Evolutionary conservation across 2,888 invertebrate genomes (phyloP).

Genomic region (Sarcophaga caerulescens): DNA sequence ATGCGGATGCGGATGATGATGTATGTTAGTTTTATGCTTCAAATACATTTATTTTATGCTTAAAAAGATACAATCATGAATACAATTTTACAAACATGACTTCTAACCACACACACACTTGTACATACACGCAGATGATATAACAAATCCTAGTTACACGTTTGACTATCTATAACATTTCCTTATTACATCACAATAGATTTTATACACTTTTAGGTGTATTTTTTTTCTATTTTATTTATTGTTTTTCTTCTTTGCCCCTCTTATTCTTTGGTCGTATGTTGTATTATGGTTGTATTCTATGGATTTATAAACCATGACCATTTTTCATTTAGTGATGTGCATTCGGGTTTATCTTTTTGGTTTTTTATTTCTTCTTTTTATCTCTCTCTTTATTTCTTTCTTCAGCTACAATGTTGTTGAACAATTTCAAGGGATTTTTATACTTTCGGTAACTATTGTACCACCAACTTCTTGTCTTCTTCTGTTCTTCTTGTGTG

Average conservation of each 20-base stretch:
- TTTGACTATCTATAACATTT: slow-evolving; percentile 31
- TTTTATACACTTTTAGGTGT: slow-evolving; percentile 15
- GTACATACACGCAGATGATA: not conserved
- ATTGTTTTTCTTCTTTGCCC: not conserved
- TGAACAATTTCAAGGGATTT: slow-evolving; percentile 33
- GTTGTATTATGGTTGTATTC: slow-evolving; percentile 12
- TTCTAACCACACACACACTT: not conserved
- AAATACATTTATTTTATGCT: slow-evolving; percentile 52
- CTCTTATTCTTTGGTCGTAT: not conserved
- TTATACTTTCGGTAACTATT: not conserved
- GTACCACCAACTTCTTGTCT: not conserved
- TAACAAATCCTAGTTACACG: slow-evolving; percentile 32
- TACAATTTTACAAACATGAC: slow-evolving; percentile 27
- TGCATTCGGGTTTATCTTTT: not conserved
- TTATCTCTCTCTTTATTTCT: not conserved
- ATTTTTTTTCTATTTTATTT: too few species aligned
- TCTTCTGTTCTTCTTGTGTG: not conserved
- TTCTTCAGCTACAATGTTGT: slow-evolving; percentile 5
- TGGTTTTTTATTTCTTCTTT: not conserved
- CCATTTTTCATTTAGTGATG: slow-evolving; percentile 57
- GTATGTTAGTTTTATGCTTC: slow-evolving; percentile 54
- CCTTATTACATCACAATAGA: slow-evolving; percentile 50
- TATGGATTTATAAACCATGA: slow-evolving; percentile 42
- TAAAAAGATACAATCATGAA: slow-evolving; percentile 21
- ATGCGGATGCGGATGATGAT: slow-evolving; percentile 19